These are phyloP conservation scores for Pseudolycoriella hygida DNA, from an alignment of 2,888 invertebrate genomes.

Conservation along the genomic window DNA sequence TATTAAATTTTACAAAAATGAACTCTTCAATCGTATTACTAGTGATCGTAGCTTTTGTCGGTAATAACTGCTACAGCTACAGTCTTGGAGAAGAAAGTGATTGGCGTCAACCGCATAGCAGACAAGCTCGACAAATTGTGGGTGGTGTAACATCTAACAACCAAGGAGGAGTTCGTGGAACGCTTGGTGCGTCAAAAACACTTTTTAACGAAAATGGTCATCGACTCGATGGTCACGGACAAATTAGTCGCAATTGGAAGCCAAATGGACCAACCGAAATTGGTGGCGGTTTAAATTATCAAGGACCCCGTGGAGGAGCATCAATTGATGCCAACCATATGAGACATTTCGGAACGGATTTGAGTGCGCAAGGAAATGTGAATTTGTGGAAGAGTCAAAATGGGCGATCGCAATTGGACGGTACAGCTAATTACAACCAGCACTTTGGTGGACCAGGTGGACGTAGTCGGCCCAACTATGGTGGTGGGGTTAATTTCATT, in stretches of 20 bases:
- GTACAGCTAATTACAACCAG: conserved; percentile 7
- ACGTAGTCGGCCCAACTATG: conserved; percentile 24
- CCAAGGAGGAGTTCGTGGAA: conserved; percentile 1
- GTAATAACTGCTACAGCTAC: no score
- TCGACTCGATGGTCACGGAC: conserved; percentile 4
- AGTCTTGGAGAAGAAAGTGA: not conserved
- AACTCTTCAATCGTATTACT: no score
- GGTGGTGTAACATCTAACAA: conserved; percentile 1
- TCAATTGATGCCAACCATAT: conserved; percentile 3
- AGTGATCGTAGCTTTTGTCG: no score
- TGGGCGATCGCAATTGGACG: conserved; percentile 5
- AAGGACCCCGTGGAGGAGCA: conserved; percentile 3
- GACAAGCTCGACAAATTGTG: not conserved
- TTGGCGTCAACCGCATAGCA: not conserved
- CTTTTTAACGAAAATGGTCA: conserved; percentile 3
- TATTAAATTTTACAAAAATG: no score
- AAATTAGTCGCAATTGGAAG: not conserved
- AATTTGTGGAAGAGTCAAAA: conserved; percentile 6
- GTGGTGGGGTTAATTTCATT: conserved; percentile 20
- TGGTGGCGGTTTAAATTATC: conserved; percentile 6
- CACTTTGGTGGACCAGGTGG: conserved; percentile 9
- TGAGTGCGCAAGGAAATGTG: conserved; percentile 5
- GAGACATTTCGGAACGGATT: conserved; percentile 5
- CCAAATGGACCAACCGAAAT: conserved; percentile 5
- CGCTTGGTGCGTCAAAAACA: not conserved